phyloP scores from a whole-genome alignment of 2,888 invertebrate genomes.

The Drosophila monieri region DNA sequence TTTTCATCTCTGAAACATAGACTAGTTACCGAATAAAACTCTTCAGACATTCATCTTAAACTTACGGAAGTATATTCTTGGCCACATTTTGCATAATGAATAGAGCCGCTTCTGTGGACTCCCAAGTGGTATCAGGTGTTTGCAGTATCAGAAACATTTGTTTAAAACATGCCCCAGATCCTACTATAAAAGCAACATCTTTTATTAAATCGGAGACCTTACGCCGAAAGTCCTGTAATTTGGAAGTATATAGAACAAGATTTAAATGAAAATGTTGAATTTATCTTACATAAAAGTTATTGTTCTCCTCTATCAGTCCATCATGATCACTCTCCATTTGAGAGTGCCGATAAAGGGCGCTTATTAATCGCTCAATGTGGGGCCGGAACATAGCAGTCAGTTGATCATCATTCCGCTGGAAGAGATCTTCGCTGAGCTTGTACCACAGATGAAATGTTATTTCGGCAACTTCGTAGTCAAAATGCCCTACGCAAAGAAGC shows the following conservation, averaged over 20 bases:
- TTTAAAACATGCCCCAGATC: slow-evolving; percentile 94
- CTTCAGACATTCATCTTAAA: slow-evolving; percentile 55
- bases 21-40: neutral
- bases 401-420: slow-evolving; percentile 92
- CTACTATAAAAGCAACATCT: slow-evolving; percentile 98
- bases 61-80: slow-evolving; percentile 97
- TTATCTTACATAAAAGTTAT: slow-evolving; percentile 89
- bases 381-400: slow-evolving; percentile 94
- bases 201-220: slow-evolving; percentile 97
- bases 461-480: slow-evolving; percentile 97
- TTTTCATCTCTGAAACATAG: slow-evolving; percentile 91
- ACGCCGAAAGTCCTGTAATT: slow-evolving; percentile 88
- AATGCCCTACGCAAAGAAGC: slow-evolving; percentile 96
- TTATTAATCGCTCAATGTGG: slow-evolving; percentile 94
- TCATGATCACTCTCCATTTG: slow-evolving; percentile 98
- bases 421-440: slow-evolving; percentile 96
- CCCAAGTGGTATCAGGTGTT: slow-evolving; percentile 92
- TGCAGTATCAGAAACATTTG: slow-evolving; percentile 94
- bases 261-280: neutral
- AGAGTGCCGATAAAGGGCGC: slow-evolving; percentile 95
- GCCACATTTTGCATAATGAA: slow-evolving; percentile 98
- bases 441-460: slow-evolving; percentile 99
- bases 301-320: slow-evolving; percentile 92
- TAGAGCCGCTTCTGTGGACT: slow-evolving; percentile 95
- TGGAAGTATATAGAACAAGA: slow-evolving; percentile 5